phyloP scores from a whole-genome alignment of 2,888 invertebrate genomes.

The Tryphoninae sp. region DNA sequence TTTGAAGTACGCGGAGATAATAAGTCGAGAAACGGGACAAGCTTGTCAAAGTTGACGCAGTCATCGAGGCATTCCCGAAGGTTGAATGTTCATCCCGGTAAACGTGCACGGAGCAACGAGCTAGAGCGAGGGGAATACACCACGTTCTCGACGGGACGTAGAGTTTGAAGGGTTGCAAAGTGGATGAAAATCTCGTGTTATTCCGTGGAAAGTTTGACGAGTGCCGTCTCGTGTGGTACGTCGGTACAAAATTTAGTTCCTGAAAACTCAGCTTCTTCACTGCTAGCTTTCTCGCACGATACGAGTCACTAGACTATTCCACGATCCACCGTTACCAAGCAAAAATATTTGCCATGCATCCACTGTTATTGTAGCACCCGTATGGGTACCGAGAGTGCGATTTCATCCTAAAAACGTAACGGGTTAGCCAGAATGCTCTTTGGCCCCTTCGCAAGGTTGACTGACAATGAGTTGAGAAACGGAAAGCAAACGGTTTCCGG shows the following conservation, averaged over 20 bases:
- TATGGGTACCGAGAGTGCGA: slow-evolving; percentile 7
- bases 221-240: slow-evolving; percentile 15
- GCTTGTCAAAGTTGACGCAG: slow-evolving; percentile 34
- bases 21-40: background rate
- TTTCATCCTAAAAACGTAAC: slow-evolving; percentile 5
- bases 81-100: slow-evolving; percentile 12
- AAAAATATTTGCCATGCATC: slow-evolving; percentile 39
- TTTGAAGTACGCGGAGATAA: background rate
- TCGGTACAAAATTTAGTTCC: slow-evolving; percentile 39
- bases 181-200: slow-evolving; percentile 30
- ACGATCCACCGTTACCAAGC: background rate
- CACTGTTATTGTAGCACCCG: slow-evolving; percentile 30
- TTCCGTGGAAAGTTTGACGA: slow-evolving; percentile 35
- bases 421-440: background rate
- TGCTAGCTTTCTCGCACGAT: background rate
- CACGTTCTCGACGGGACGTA: background rate
- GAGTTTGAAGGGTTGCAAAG: background rate
- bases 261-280: slow-evolving; percentile 27
- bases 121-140: slow-evolving; percentile 28
- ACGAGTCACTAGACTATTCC: background rate
- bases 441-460: background rate
- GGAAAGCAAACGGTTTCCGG: slow-evolving; percentile 1
- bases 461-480: background rate
- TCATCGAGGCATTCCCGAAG: background rate
- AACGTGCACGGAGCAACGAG: slow-evolving; percentile 4